Percentiles rank a stretch among this genome's conserved stretches.
Evolutionary conservation across 2,797 vertebrate species (phyloP).

Genomic region (Coracias cyanogaster): DNA sequence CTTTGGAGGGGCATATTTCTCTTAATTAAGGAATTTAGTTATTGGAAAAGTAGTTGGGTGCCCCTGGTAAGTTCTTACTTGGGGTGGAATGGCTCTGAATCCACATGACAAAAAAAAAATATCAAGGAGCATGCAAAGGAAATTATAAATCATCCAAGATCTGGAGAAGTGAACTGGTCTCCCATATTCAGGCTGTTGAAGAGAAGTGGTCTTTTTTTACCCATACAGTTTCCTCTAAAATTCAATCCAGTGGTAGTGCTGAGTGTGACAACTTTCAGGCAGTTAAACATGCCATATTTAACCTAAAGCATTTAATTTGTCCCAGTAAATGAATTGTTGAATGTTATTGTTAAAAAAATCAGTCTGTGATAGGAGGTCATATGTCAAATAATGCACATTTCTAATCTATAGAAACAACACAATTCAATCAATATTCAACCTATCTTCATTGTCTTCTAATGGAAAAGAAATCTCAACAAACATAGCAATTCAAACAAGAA

Average conservation of each 20-base stretch:
- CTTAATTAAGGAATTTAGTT: not conserved
- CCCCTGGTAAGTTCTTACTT: not conserved
- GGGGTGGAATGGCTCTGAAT: not conserved
- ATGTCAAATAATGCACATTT: not conserved
- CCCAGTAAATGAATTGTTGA: not conserved
- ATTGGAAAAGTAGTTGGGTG: not conserved
- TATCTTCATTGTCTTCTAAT: not conserved
- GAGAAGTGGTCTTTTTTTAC: not conserved
- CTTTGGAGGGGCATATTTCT: not conserved
- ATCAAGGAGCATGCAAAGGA: not conserved
- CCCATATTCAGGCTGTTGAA: not conserved
- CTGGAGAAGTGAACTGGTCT: not conserved
- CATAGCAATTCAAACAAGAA: not conserved
- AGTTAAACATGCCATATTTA: not conserved
- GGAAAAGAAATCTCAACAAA: not conserved
- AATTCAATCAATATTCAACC: not conserved
- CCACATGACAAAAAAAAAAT: not conserved
- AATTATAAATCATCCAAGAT: not conserved
- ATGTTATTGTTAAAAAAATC: not conserved
- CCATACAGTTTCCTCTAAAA: not conserved
- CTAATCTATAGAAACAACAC: not conserved
- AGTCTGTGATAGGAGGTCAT: not conserved
- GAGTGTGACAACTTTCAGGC: not conserved
- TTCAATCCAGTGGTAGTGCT: not conserved
- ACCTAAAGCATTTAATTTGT: not conserved